A percentile compares a stretch with the other conserved stretches of the same genome.
phyloP scores from a whole-genome alignment of 2,113 vertebrate genomes.

The Myanophis thanlyinensis region DNA sequence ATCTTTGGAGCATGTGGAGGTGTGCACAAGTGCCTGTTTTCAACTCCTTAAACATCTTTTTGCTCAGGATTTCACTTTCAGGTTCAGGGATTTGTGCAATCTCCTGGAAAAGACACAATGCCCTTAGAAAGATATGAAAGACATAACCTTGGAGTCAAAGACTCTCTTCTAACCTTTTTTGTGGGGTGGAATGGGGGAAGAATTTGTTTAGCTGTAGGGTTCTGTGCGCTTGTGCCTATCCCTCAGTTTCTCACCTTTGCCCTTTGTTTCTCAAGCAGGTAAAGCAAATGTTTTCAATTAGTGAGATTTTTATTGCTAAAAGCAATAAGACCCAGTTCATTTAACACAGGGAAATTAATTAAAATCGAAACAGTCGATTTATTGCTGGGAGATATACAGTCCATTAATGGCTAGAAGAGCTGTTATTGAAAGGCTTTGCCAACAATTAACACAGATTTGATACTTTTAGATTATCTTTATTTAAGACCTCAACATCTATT shows the following conservation, averaged over 20 bases:
- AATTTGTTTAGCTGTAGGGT: background rate
- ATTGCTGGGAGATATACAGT: constrained; percentile 43
- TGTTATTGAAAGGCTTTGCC: constrained; percentile 51
- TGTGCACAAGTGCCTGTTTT: background rate
- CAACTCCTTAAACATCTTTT: background rate
- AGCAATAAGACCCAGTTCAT: constrained; percentile 64
- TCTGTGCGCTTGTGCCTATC: constrained; percentile 4
- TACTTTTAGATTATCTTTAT: background rate
- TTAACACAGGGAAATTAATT: constrained; percentile 68
- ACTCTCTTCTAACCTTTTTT: background rate
- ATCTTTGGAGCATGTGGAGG: background rate
- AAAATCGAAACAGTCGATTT: constrained; percentile 55
- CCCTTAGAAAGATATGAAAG: background rate
- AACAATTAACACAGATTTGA: constrained; percentile 12
- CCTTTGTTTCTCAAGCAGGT: constrained; percentile 58
- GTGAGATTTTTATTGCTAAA: constrained; percentile 65
- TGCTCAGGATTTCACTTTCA: background rate
- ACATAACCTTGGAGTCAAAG: background rate
- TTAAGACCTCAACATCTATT: background rate
- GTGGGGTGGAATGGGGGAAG: background rate
- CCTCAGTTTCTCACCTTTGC: constrained; percentile 64
- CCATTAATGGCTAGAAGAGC: constrained; percentile 52
- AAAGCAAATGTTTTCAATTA: constrained; percentile 72
- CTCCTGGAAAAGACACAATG: background rate
- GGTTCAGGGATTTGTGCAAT: background rate